These are phyloP conservation scores for Caenorhabditis brenneri DNA, from an alignment of 1,140 invertebrate genomes.

Conservation along the genomic window DNA sequence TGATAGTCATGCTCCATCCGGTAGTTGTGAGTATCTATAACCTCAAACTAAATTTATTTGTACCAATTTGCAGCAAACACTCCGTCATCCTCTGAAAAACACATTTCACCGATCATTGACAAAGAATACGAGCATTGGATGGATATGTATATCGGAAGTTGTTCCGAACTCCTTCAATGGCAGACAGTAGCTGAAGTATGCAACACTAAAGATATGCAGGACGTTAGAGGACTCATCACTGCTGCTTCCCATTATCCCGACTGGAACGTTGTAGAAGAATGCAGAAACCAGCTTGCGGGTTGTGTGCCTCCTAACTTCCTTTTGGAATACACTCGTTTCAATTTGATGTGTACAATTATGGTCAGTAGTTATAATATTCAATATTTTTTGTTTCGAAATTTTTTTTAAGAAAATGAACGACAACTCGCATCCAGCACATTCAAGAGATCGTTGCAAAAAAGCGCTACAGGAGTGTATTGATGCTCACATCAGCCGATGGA, in stretches of 20 bases:
- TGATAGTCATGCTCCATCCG: neutral
- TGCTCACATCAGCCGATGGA: constrained; percentile 14
- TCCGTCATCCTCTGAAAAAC: neutral
- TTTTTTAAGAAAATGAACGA: constrained; percentile 6
- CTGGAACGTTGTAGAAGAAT: constrained; percentile 44
- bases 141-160: constrained; percentile 23
- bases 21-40: neutral
- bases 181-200: constrained; percentile 19
- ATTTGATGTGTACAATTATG: constrained; percentile 45
- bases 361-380: neutral
- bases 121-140: constrained; percentile 30
- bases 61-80: neutral
- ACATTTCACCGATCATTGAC: neutral
- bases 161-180: constrained; percentile 37
- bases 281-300: constrained; percentile 13
- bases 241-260: constrained; percentile 41
- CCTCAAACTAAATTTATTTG: neutral
- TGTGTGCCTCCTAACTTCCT: constrained; percentile 31
- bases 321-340: neutral
- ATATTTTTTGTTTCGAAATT: neutral
- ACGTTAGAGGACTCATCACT: neutral
- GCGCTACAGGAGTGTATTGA: neutral
- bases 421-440: neutral
- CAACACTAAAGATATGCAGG: constrained; percentile 11
- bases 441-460: neutral